These are phyloP conservation scores for Vulpes lagopus DNA, from an alignment of 2,113 vertebrate species.

Conservation along the genomic window DNA sequence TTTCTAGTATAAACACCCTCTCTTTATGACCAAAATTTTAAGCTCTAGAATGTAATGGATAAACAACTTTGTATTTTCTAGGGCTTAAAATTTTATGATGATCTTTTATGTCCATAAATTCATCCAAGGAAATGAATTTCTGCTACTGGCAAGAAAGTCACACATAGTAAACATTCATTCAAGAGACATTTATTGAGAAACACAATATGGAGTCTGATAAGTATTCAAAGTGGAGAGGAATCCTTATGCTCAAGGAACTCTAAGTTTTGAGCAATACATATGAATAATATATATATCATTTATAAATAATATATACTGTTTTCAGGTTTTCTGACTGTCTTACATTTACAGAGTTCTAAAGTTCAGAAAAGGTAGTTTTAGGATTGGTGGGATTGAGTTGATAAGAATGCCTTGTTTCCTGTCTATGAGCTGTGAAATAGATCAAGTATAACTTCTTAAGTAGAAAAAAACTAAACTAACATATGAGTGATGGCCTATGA, in stretches of 20 bases:
- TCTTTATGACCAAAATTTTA: slow-evolving; percentile 16
- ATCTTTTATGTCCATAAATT: slow-evolving; percentile 48
- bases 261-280: slow-evolving; percentile 21
- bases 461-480: neutral
- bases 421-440: neutral
- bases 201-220: neutral
- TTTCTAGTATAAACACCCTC: neutral
- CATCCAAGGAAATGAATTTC: slow-evolving; percentile 17
- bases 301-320: neutral
- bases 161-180: neutral
- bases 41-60: neutral
- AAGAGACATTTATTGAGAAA: slow-evolving; percentile 20
- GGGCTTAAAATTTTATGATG: neutral
- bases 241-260: neutral
- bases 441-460: slow-evolving; percentile 46
- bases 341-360: neutral
- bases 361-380: neutral
- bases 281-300: neutral
- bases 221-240: neutral
- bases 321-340: slow-evolving; percentile 35
- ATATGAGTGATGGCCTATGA: neutral
- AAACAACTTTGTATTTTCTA: neutral
- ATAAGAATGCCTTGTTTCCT: neutral
- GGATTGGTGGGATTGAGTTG: neutral
- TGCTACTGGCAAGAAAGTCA: slow-evolving; percentile 3